These are phyloP conservation scores for Drosophila tropicalis DNA, from an alignment of 1,140 invertebrate genomes.

Conservation along the genomic window DNA sequence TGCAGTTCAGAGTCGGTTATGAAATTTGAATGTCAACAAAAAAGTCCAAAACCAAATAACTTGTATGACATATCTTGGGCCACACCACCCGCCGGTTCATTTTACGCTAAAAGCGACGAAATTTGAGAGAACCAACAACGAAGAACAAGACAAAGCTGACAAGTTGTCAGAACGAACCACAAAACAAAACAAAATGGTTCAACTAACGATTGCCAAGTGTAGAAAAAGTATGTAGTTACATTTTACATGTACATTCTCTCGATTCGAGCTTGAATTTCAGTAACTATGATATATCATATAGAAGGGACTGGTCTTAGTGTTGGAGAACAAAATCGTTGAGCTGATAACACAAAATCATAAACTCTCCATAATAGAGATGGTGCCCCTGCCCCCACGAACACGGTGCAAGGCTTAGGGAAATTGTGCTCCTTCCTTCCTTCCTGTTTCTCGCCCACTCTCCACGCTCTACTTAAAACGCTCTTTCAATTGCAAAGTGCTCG, in stretches of 20 bases:
- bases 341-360: too few relatives aligned
- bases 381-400: too few relatives aligned
- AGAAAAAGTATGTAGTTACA: too few relatives aligned
- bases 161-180: not conserved
- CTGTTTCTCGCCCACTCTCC: not conserved
- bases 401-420: too few relatives aligned
- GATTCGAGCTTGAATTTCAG: too few relatives aligned
- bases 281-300: too few relatives aligned
- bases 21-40: constrained; percentile 9
- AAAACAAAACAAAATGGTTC: not conserved
- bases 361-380: too few relatives aligned
- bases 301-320: too few relatives aligned
- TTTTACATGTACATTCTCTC: too few relatives aligned
- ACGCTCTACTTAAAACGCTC: not conserved
- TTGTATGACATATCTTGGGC: constrained; percentile 5
- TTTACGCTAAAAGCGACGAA: constrained; percentile 22
- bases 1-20: constrained; percentile 2
- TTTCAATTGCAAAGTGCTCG: constrained; percentile 8
- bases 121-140: constrained; percentile 18
- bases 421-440: not conserved
- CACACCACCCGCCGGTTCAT: constrained; percentile 17
- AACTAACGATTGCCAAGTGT: constrained; percentile 7
- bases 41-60: constrained; percentile 2
- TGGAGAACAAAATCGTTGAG: too few relatives aligned
- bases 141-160: not conserved